Evolutionary conservation across 2,888 invertebrate genomes (phyloP).

Genomic region (Limnephilus lunatus): DNA sequence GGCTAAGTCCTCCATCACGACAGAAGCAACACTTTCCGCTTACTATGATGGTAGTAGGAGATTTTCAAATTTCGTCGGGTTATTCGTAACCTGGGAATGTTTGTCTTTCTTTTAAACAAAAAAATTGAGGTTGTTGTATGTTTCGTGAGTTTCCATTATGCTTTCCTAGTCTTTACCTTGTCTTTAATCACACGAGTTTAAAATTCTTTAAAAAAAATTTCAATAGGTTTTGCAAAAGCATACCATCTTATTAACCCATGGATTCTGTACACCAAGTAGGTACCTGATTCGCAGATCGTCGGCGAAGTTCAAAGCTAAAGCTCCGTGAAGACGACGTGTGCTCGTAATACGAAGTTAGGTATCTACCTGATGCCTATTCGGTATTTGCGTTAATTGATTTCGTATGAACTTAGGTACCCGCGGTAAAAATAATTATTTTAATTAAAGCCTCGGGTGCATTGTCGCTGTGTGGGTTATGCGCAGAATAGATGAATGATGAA

Average conservation of each 20-base stretch:
- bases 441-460: conserved; percentile 12
- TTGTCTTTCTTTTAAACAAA: no score
- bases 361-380: not conserved
- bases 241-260: not conserved
- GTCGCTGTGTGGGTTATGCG: not conserved
- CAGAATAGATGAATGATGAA: not conserved
- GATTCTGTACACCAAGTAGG: not conserved
- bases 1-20: no score
- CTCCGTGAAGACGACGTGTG: not conserved
- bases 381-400: conserved; percentile 29
- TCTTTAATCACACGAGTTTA: no score
- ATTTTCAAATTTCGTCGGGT: no score
- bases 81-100: no score
- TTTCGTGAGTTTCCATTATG: no score
- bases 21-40: no score
- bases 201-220: no score
- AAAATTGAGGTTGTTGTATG: no score
- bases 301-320: conserved; percentile 15
- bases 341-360: not conserved
- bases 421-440: not conserved
- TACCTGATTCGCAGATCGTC: not conserved
- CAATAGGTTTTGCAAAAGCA: not conserved
- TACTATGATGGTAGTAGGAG: no score
- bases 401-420: not conserved
- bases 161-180: no score